These are phyloP conservation scores for Aricia artaxerxes DNA, from an alignment of 2,888 invertebrate genomes.

Conservation along the genomic window DNA sequence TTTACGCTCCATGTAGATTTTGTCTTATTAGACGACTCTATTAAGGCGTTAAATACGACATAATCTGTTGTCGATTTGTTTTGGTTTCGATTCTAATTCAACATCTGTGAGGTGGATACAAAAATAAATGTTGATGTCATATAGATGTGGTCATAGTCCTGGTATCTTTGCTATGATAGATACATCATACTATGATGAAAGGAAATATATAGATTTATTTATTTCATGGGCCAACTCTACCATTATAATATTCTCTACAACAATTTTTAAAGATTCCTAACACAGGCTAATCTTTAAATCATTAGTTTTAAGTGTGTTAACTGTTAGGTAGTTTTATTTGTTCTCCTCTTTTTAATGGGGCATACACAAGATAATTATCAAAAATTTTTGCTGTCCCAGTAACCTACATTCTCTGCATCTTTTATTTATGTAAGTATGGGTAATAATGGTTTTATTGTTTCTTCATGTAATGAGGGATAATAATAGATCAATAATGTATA, in stretches of 20 bases:
- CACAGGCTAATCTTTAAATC: no score
- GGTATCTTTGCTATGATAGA: neutral
- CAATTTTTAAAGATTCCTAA: neutral
- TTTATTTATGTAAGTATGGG: neutral
- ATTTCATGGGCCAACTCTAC: no score
- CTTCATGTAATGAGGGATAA: neutral
- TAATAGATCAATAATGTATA: neutral
- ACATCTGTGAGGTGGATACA: neutral
- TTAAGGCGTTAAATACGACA: neutral
- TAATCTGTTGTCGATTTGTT: neutral
- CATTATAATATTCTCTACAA: neutral
- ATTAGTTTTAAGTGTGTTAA: neutral
- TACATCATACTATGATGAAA: neutral
- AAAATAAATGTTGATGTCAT: constrained; percentile 26
- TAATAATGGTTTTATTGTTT: neutral
- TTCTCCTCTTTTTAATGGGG: neutral
- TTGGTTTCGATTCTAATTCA: neutral
- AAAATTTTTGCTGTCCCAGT: neutral
- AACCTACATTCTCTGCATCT: constrained; percentile 2
- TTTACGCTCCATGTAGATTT: constrained; percentile 25
- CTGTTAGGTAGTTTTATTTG: neutral
- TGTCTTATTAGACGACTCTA: constrained; percentile 24
- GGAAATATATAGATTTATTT: no score
- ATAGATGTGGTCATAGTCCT: neutral
- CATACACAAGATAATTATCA: neutral